Conservation (phyloP, 2,797 vertebrate species). For the Leuciscus waleckii region DNA sequence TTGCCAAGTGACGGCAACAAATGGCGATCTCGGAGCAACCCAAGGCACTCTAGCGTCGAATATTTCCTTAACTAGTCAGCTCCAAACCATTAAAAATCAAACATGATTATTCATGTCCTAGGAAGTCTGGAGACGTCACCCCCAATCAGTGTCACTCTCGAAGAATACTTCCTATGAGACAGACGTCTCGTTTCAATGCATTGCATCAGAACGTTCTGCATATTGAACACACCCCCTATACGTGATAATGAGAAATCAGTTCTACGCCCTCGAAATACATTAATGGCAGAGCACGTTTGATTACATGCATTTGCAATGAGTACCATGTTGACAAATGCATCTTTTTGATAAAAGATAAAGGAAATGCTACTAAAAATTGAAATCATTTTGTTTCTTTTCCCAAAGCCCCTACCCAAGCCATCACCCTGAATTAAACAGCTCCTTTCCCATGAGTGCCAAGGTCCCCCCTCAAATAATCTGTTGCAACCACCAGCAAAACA, state of each 20-base stretch:
- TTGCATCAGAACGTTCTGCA: constrained; percentile 59
- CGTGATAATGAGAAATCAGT: constrained; percentile 31
- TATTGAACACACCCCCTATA: constrained; percentile 58
- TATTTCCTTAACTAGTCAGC: constrained; percentile 42
- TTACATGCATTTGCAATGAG: constrained; percentile 52
- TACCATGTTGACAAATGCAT: constrained; percentile 55
- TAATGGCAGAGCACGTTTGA: constrained; percentile 14
- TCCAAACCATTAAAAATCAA: constrained; percentile 54
- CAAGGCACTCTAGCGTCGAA: constrained; percentile 21
- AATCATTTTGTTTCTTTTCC: constrained; percentile 80
- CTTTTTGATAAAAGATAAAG: constrained; percentile 49
- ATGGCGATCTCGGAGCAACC: constrained; percentile 25
- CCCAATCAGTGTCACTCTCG: constrained; percentile 48
- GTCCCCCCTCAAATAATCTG: constrained; percentile 80
- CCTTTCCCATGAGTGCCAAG: constrained; percentile 79
- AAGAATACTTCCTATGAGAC: constrained; percentile 39
- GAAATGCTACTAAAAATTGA: constrained; percentile 73
- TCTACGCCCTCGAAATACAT: constrained; percentile 31
- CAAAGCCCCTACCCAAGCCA: constrained; percentile 82
- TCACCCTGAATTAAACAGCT: constrained; percentile 81
- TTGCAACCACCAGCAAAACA: constrained; percentile 83
- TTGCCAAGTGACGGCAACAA: constrained; percentile 1
- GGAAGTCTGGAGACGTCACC: constrained; percentile 22
- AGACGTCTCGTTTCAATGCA: constrained; percentile 32
- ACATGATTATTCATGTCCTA: constrained; percentile 53